Evolutionary conservation across 2,888 invertebrate genomes (phyloP).

Genomic region (Horisme vitalbata): DNA sequence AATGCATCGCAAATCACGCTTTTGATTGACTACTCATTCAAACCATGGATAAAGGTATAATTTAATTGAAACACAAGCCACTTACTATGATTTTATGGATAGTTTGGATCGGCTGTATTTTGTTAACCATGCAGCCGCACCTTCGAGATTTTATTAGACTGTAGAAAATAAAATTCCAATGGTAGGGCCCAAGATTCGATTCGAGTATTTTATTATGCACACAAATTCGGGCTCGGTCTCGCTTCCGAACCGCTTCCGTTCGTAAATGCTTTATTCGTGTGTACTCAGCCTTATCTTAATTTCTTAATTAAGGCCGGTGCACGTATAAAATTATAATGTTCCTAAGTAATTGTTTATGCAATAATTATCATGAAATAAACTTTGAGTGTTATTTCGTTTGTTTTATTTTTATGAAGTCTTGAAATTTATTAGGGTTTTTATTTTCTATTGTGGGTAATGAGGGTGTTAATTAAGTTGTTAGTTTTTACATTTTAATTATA

Average conservation of each 20-base stretch:
- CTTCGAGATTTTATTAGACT: too few relatives aligned
- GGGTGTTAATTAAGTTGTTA: conserved; percentile 9
- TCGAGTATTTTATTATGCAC: conserved; percentile 61
- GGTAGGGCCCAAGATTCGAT: conserved; percentile 48
- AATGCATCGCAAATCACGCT: too few relatives aligned
- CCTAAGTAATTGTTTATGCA: conserved; percentile 42
- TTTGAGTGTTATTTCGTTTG: conserved; percentile 35
- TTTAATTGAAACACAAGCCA: too few relatives aligned
- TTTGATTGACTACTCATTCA: too few relatives aligned
- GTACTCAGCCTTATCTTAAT: conserved; percentile 68
- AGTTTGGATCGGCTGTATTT: too few relatives aligned
- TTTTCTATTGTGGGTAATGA: conserved; percentile 13
- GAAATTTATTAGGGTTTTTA: conserved; percentile 10
- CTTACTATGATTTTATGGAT: too few relatives aligned
- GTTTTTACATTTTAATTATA: background rate
- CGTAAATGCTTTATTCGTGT: conserved; percentile 66
- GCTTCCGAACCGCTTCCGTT: conserved; percentile 72
- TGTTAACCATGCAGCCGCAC: too few relatives aligned
- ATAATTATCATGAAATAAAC: conserved; percentile 29
- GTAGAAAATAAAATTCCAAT: conserved; percentile 20
- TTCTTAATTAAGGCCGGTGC: conserved; percentile 70
- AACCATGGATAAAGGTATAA: too few relatives aligned
- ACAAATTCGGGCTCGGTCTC: conserved; percentile 57
- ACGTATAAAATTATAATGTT: conserved; percentile 48
- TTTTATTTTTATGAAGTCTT: conserved; percentile 38